Conservation (phyloP, 2,888 invertebrate species). For the Alcis repandata region DNA sequence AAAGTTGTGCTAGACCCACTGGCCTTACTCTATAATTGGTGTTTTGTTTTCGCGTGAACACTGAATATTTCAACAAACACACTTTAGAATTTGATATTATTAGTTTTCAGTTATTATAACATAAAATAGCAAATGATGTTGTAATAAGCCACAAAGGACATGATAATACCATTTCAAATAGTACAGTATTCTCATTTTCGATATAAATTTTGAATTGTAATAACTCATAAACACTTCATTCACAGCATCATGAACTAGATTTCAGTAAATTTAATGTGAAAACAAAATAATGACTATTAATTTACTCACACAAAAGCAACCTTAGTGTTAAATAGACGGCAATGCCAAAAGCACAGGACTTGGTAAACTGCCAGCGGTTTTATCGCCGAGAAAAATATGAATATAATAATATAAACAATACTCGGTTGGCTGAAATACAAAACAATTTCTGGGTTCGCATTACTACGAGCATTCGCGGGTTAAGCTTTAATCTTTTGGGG, state of each 20-base stretch:
- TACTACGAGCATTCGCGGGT: constrained; percentile 14
- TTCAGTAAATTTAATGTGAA: not conserved
- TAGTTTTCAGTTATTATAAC: no score
- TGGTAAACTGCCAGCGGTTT: constrained; percentile 42
- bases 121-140: no score
- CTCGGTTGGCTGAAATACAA: constrained; percentile 40
- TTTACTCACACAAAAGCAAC: constrained; percentile 24
- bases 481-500: not conserved
- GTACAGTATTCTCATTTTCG: not conserved
- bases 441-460: constrained; percentile 36
- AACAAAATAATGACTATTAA: constrained; percentile 21
- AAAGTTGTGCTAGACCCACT: no score
- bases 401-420: constrained; percentile 44
- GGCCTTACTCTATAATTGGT: no score
- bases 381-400: constrained; percentile 40
- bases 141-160: no score
- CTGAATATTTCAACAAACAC: no score
- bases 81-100: no score
- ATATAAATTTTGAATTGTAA: constrained; percentile 10
- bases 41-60: no score
- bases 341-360: constrained; percentile 38
- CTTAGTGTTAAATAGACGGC: constrained; percentile 29
- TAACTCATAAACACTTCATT: constrained; percentile 15
- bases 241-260: constrained; percentile 8
- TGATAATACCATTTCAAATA: no score